phyloP scores from a whole-genome alignment of 35 echinoderm and acorn worm genomes.

The Nesometra sesokonis region DNA sequence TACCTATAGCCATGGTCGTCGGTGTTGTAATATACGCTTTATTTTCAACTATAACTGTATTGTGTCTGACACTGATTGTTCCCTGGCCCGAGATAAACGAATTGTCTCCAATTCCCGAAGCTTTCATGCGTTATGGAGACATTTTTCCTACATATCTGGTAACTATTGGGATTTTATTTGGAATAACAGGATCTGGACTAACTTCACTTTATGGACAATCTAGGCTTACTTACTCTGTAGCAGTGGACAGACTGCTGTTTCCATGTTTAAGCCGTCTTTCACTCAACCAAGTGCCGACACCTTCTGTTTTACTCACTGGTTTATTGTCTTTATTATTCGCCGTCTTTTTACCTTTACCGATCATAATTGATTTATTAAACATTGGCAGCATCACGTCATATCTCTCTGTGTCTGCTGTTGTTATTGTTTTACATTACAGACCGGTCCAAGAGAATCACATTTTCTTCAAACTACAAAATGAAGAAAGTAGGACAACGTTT shows the following conservation, averaged over 20 bases:
- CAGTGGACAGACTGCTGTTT: constrained; percentile 37
- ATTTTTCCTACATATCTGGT: constrained; percentile 27
- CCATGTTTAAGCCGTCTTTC: constrained; percentile 1
- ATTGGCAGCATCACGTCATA: too few relatives aligned
- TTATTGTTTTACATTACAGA: too few relatives aligned
- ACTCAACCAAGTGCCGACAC: constrained; percentile 15
- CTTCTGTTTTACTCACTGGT: background rate
- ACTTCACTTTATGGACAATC: background rate
- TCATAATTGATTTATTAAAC: too few relatives aligned
- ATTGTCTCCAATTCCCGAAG: constrained; percentile 9
- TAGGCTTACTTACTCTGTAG: constrained; percentile 33
- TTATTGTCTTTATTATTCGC: background rate
- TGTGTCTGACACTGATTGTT: constrained; percentile 31
- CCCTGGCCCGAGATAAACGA: constrained; percentile 21
- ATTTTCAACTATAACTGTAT: background rate
- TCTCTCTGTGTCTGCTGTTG: too few relatives aligned
- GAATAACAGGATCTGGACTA: constrained; percentile 14
- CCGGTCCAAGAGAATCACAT: too few relatives aligned
- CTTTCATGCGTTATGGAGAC: constrained; percentile 18
- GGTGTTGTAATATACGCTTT: constrained; percentile 1
- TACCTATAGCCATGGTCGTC: constrained; percentile 24
- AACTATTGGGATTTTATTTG: constrained; percentile 28
- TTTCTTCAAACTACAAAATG: too few relatives aligned
- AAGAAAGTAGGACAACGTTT: too few relatives aligned
- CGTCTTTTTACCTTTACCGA: too few relatives aligned